Evolutionary conservation across 2,113 vertebrate genomes (phyloP), one percentile per base, ranked within the genome.

Genomic region (Trogon melanurus): DNA sequence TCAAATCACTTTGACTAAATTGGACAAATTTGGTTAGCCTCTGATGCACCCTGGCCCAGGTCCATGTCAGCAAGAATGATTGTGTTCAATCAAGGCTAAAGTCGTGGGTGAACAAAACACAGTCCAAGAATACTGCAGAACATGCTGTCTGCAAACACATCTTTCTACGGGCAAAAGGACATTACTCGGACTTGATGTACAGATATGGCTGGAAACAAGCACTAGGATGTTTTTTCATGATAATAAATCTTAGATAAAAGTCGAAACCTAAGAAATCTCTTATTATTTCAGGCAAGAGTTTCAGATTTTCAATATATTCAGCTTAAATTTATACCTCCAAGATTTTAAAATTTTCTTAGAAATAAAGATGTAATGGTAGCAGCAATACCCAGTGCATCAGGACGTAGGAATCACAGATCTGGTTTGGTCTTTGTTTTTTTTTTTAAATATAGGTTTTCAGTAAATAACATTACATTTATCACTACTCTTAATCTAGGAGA

Each of bases 1-100:
- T 95, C 78, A 95, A 98, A 98, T 97, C 90, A 83, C 86, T 97
- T 92, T 5, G 29, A 96, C 75, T 94, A 96, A 94, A 96, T 87
- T 97, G 88, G 71, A 95, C 84, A 98, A 96, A 97, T 97, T 93
- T 92, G 17, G 81, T 96, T 98, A 96, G 89, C 90, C 61, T 94
- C 73, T 96, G 87, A 73, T 95, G 50, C 85, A 94, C 83, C 47
- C 53, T 96, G 92, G 91, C 83, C 47, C 26, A 47, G 38, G 62
- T 90, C 79, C 79, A 87, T 60, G 93, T 90, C 84, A 91, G 79
- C 80, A 96, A 97, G 91, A 95, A 90, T 85, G 95, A 96, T 84
- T 96, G 86, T 92, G 80, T 94, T 97, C 97, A 91, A 32, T 81
- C 87, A 94, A 85, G 62, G 60, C 78, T 96, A 94, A 96, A 95